Base-by-base conservation (phyloP, 2,113 vertebrate species). In the Sphaerodactylus townsendi region DNA sequence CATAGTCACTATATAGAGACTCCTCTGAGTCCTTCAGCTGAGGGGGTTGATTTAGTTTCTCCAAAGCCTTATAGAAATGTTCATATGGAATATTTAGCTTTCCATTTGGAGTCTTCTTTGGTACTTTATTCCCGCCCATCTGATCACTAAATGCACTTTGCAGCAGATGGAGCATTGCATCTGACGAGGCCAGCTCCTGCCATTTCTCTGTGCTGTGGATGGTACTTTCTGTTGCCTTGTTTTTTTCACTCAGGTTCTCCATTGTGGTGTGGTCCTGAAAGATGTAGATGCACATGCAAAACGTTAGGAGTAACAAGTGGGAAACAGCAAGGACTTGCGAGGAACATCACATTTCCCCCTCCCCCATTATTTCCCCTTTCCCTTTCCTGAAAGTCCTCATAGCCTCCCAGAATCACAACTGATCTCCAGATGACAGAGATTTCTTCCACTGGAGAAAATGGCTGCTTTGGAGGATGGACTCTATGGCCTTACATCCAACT, bases 61-160 rank as follows among this genome's bases (percentile, higher is more conserved):
- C 96, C 50, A 98, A 95, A 65, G 98, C 98, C 93, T 97, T 95
- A 65, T 97, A 98, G 92, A 98, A 95, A 90, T 96, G 97, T 90
- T 98, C 95, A 0, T 97, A 96, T 0, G 98, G 97, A 85, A 98
- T 96, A 73, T 86, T 91, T 88, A 75, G 90, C 92, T 91, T 95
- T 86, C 95, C 91, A n/a, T 87, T 87, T 37, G 90, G 86, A 11
- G 87, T 83, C 78, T 90, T 94, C 88, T 94, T 93, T 83, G 94
- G 95, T 85, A 90, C 83, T 33, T 85, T 92, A 88, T 95, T 88
- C 37, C 89, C 89, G 1, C 94, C 86, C 66, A 86, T 91, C 86
- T 97, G 97, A 74, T 96, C 96, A 94, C 93, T 98, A 75, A 99
- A 99, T 83, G 98, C 98, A 3, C 96, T 98, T 91, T 97, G 97